Percentiles rank a stretch among this genome's conserved stretches.
Conservation (phyloP, 2,113 vertebrate species). For the Pseudorasbora parva region DNA sequence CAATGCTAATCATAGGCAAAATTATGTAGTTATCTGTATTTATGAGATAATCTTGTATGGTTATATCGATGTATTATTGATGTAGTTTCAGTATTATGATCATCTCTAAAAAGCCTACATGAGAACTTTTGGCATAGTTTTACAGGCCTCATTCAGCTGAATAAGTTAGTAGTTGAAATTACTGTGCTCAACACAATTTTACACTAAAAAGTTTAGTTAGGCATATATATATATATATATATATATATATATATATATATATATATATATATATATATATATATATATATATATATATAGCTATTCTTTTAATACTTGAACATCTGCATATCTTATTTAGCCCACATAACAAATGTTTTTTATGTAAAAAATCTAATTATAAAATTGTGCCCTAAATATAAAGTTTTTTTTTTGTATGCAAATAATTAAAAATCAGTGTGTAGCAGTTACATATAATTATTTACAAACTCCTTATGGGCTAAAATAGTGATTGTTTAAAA, state of each 20-base stretch:
- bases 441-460: neutral
- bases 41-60: neutral
- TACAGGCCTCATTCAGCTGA: constrained; percentile 69
- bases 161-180: constrained; percentile 62
- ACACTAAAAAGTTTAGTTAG: constrained; percentile 31
- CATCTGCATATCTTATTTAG: neutral
- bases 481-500: no score
- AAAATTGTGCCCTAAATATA: neutral
- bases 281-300: neutral
- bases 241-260: no score
- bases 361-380: neutral
- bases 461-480: neutral
- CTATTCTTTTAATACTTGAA: constrained; percentile 18
- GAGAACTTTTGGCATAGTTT: constrained; percentile 28
- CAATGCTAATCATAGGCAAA: neutral
- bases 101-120: neutral
- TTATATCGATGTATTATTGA: neutral
- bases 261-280: no score
- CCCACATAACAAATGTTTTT: neutral
- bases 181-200: constrained; percentile 60
- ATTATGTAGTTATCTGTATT: neutral
- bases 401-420: neutral
- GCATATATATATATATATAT: neutral
- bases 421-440: neutral
- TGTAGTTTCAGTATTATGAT: neutral